phyloP scores from a whole-genome alignment of 2,113 vertebrate species.

The Oryzias woworae region DNA sequence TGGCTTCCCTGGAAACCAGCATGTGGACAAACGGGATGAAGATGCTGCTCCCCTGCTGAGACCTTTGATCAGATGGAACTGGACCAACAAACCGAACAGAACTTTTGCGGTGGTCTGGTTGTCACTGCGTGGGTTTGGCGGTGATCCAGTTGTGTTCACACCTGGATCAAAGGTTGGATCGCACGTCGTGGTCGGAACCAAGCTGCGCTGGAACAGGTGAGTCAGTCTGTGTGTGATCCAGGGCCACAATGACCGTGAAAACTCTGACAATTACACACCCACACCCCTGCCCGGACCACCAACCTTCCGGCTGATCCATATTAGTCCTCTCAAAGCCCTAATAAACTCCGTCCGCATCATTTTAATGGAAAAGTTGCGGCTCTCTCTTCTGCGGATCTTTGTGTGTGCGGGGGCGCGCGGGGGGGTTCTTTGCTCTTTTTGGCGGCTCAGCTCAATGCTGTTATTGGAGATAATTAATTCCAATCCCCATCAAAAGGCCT shows the following conservation, averaged over 20 bases:
- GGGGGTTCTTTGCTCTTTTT: slow-evolving; percentile 97
- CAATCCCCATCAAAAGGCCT: slow-evolving; percentile 99
- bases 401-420: slow-evolving; percentile 73
- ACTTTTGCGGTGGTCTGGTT: too few species aligned
- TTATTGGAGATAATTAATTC: slow-evolving; percentile 99
- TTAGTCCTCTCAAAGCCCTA: slow-evolving; percentile 71
- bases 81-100: too few species aligned
- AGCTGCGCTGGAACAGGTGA: too few species aligned
- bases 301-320: slow-evolving; percentile 66
- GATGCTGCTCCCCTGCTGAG: too few species aligned
- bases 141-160: too few species aligned
- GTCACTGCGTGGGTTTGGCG: too few species aligned
- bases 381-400: slow-evolving; percentile 15
- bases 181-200: too few species aligned
- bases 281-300: slow-evolving; percentile 62
- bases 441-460: slow-evolving; percentile 93
- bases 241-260: slow-evolving; percentile 16
- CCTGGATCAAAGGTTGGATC: too few species aligned
- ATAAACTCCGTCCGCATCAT: slow-evolving; percentile 76
- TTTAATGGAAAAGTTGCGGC: slow-evolving; percentile 79
- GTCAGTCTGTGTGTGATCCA: too few species aligned
- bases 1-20: too few species aligned
- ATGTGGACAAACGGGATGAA: too few species aligned
- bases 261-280: slow-evolving; percentile 28
- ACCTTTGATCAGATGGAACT: too few species aligned